Evolutionary conservation across 2,113 vertebrate genomes (phyloP).

Genomic region (Pycnonotus jocosus): DNA sequence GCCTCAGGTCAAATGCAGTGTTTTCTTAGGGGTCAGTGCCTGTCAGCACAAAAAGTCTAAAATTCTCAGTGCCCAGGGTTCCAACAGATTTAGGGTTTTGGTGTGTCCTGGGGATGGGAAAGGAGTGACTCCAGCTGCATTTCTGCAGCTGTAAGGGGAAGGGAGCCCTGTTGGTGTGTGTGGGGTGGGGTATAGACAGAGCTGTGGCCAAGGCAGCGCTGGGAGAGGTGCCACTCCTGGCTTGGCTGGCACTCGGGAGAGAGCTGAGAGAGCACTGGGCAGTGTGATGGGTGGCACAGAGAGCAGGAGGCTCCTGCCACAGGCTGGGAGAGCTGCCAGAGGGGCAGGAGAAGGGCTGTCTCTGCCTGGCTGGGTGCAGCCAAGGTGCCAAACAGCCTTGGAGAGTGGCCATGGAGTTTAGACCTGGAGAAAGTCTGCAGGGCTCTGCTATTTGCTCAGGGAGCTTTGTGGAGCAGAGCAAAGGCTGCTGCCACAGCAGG

Average conservation of each 20-base stretch:
- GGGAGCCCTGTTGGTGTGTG: background rate
- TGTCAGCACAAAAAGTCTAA: too few relatives aligned
- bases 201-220: accelerated
- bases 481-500: background rate
- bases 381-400: background rate
- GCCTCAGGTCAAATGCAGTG: too few relatives aligned
- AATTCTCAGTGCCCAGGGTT: too few relatives aligned
- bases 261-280: accelerated
- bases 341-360: accelerated
- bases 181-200: background rate
- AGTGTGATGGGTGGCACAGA: accelerated
- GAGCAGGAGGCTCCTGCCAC: background rate
- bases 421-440: background rate
- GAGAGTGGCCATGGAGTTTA: background rate
- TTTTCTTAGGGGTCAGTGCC: too few relatives aligned
- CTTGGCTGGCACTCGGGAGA: accelerated
- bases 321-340: background rate
- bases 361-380: background rate
- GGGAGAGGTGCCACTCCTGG: background rate
- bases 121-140: background rate
- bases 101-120: accelerated
- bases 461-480: background rate
- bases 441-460: background rate
- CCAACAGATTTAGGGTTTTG: background rate
- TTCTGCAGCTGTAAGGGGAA: background rate